Evolutionary conservation across 2,113 vertebrate genomes (phyloP).

Genomic region (Mellivora capensis): DNA sequence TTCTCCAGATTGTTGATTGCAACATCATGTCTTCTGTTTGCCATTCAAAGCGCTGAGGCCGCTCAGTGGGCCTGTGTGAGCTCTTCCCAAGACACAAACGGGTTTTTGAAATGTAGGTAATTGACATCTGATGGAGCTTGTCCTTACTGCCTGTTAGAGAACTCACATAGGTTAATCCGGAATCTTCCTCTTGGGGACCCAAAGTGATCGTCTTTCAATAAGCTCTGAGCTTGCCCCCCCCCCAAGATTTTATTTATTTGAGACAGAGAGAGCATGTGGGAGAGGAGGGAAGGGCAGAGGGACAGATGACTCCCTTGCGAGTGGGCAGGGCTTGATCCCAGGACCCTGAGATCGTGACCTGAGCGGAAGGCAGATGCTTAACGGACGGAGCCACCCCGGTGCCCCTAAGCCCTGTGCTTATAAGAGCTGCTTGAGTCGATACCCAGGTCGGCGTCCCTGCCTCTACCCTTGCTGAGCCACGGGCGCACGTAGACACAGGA

Average conservation of each 20-base stretch:
- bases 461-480: background rate
- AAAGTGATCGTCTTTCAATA: background rate
- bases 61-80: background rate
- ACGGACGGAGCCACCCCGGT: background rate
- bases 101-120: background rate
- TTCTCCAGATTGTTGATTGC: background rate
- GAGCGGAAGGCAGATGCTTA: background rate
- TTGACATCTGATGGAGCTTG: background rate
- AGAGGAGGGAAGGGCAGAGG: background rate
- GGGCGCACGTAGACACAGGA: fast-evolving
- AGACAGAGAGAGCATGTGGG: background rate
- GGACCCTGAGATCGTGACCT: background rate
- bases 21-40: background rate
- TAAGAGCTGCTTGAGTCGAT: background rate
- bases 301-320: background rate
- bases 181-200: background rate
- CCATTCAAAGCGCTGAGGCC: background rate
- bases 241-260: background rate
- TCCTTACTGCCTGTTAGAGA: background rate
- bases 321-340: background rate
- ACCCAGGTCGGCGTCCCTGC: background rate
- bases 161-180: background rate
- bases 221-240: background rate
- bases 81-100: background rate
- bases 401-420: background rate